phyloP scores from a whole-genome alignment of 2,797 vertebrate genomes.

The Ctenopoma multispine region DNA sequence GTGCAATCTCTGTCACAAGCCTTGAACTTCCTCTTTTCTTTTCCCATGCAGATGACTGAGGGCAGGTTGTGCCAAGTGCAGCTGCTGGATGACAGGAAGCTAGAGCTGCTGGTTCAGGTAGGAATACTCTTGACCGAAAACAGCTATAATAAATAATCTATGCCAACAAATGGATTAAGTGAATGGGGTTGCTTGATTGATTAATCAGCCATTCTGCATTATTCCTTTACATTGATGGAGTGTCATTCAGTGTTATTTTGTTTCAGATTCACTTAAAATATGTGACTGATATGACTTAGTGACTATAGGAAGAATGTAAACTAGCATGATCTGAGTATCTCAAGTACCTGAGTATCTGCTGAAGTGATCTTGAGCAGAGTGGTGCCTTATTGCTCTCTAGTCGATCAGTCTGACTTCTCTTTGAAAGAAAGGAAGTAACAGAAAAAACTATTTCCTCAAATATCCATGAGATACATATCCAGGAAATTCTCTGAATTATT shows the following conservation, averaged over 20 bases:
- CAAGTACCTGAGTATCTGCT: background rate
- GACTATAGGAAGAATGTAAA: no score
- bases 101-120: constrained; percentile 99
- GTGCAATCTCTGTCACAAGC: constrained; percentile 25
- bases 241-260: background rate
- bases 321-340: background rate
- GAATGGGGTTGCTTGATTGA: no score
- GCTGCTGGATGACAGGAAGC: constrained; percentile 95
- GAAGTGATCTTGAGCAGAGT: constrained; percentile 11
- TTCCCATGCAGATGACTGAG: constrained; percentile 92
- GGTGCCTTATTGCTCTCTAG: background rate
- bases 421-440: background rate
- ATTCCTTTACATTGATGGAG: background rate
- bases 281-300: background rate
- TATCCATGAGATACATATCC: background rate
- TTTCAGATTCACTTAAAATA: background rate
- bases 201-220: background rate
- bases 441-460: background rate
- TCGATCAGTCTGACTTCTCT: background rate
- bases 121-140: constrained; percentile 2
- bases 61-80: constrained; percentile 96
- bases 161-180: background rate
- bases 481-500: background rate
- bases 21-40: constrained; percentile 43
- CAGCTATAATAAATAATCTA: background rate